Evolutionary conservation across 2,888 invertebrate species (phyloP).

Genomic region (Hirudinaria manillensis): DNA sequence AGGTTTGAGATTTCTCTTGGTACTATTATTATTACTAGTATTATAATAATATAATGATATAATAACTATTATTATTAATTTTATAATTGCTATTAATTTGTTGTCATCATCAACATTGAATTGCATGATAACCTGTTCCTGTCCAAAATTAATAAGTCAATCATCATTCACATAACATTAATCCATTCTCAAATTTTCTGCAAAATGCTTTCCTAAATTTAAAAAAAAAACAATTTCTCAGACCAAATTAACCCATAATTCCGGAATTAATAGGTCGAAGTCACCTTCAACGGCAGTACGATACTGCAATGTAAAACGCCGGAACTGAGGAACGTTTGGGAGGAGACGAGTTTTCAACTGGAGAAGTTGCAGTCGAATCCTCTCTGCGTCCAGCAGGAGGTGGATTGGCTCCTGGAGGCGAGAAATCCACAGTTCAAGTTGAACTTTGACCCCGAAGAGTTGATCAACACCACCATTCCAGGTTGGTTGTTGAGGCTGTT

Average conservation of each 20-base stretch:
- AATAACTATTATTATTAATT: too few relatives aligned
- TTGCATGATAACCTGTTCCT: too few relatives aligned
- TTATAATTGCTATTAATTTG: too few relatives aligned
- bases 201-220: too few relatives aligned
- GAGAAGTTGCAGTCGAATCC: slow-evolving; percentile 78
- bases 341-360: slow-evolving; percentile 84
- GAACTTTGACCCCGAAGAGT: slow-evolving; percentile 31
- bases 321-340: slow-evolving; percentile 78
- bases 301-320: slow-evolving; percentile 57
- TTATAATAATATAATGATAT: too few relatives aligned
- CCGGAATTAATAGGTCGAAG: slow-evolving; percentile 17
- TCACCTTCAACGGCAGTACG: slow-evolving; percentile 32
- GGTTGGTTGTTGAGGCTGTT: neutral
- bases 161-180: too few relatives aligned
- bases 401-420: slow-evolving; percentile 60
- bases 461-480: neutral
- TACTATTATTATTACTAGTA: too few relatives aligned
- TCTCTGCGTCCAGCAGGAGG: slow-evolving; percentile 74
- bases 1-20: neutral
- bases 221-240: too few relatives aligned
- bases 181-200: too few relatives aligned
- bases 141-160: too few relatives aligned
- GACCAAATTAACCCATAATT: too few relatives aligned
- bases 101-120: too few relatives aligned
- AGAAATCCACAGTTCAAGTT: slow-evolving; percentile 35